Conservation (phyloP, 2,113 vertebrate species). For the Craseonycteris thonglongyai region DNA sequence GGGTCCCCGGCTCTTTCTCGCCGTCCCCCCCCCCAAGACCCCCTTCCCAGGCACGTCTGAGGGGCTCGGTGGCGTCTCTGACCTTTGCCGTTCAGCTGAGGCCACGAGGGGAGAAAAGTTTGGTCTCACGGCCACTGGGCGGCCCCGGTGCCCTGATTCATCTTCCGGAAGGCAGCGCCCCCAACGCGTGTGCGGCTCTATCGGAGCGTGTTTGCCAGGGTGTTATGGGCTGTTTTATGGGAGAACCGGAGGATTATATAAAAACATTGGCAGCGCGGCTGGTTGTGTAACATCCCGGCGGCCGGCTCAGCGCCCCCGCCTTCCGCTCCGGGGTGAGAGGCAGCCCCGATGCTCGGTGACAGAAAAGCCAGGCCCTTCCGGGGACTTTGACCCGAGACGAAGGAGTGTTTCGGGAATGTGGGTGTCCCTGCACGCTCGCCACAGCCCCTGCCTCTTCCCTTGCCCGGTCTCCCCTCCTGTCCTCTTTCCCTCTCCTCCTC, state of each 20-base stretch:
- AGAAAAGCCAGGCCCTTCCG: background rate
- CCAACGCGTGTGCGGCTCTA: background rate
- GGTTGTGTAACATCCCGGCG: background rate
- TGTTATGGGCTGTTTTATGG: background rate
- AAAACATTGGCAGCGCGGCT: background rate
- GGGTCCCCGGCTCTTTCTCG: background rate
- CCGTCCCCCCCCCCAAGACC: background rate
- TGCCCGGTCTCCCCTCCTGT: too few species aligned
- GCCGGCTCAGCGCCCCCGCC: background rate
- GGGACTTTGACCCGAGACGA: rapidly evolving
- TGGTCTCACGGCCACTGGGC: background rate
- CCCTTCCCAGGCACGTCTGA: background rate
- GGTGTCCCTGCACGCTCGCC: too few species aligned
- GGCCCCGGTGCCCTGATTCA: background rate
- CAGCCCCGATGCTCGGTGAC: rapidly evolving
- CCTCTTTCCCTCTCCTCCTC: background rate
- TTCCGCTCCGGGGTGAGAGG: background rate
- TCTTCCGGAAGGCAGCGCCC: background rate
- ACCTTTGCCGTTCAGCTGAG: background rate
- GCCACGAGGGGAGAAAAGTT: background rate
- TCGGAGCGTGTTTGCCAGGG: background rate
- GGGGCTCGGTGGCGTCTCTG: background rate
- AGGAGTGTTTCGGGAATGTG: rapidly evolving
- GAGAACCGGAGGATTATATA: background rate
- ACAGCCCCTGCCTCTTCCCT: background rate